These are phyloP conservation scores for Aporophyla lueneburgensis DNA, from an alignment of 2,888 invertebrate species.

Conservation along the genomic window DNA sequence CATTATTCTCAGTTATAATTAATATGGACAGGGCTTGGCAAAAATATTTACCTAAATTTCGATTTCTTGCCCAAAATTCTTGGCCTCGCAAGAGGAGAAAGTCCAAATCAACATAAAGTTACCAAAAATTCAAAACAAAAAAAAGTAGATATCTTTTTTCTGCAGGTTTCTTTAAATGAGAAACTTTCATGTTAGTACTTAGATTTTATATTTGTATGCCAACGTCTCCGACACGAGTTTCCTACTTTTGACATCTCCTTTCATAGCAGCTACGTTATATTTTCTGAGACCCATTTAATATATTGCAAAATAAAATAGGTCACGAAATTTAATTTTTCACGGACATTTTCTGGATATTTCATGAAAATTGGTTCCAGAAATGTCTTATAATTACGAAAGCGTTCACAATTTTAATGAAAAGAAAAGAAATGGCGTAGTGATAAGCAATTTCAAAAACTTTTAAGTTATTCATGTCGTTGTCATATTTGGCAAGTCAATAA, in stretches of 20 bases:
- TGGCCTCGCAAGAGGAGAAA: neutral
- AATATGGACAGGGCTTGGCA: too few species aligned
- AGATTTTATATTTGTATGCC: slow-evolving; percentile 2
- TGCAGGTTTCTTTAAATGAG: slow-evolving; percentile 15
- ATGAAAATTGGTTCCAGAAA: neutral
- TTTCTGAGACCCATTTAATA: slow-evolving; percentile 24
- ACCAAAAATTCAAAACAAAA: neutral
- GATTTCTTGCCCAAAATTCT: neutral
- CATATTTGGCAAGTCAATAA: too few species aligned
- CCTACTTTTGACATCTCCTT: slow-evolving; percentile 36
- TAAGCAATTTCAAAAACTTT: too few species aligned
- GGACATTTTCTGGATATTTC: neutral
- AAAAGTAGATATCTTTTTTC: neutral
- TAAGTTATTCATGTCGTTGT: too few species aligned
- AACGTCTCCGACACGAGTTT: slow-evolving; percentile 5
- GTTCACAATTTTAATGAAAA: neutral
- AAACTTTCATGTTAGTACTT: slow-evolving; percentile 11
- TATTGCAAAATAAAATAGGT: slow-evolving; percentile 24
- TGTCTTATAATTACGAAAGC: neutral
- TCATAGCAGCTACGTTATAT: slow-evolving; percentile 16
- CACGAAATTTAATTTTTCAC: neutral
- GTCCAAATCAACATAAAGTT: neutral
- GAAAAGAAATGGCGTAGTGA: neutral
- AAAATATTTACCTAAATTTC: neutral
- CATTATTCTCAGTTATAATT: neutral